phyloP scores from a whole-genome alignment of 2,113 vertebrate species.

The Phainopepla nitens region DNA sequence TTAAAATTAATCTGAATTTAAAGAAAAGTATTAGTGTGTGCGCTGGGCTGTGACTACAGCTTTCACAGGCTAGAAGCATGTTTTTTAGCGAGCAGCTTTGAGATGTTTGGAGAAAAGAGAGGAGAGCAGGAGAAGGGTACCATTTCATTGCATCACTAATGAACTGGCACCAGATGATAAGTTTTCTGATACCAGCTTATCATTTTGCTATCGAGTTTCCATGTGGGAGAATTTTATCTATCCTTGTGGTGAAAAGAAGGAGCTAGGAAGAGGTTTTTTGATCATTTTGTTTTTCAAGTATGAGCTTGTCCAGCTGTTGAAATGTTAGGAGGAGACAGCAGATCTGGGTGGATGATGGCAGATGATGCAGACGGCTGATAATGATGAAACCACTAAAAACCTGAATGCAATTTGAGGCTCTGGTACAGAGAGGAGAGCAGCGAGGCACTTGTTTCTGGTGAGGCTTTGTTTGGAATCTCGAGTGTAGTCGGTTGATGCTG shows the following conservation, averaged over 20 bases:
- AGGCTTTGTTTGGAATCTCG: background rate
- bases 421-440: background rate
- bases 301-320: background rate
- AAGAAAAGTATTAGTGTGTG: background rate
- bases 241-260: background rate
- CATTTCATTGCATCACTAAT: background rate
- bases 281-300: background rate
- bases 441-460: background rate
- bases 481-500: background rate
- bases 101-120: background rate
- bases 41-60: background rate
- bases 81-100: background rate
- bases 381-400: background rate
- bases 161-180: background rate
- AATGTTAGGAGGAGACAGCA: background rate
- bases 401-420: background rate
- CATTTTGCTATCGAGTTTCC: background rate
- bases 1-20: background rate
- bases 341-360: background rate
- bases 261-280: background rate
- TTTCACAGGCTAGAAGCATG: background rate
- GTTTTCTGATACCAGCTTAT: background rate
- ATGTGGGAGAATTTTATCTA: background rate
- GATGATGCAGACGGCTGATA: background rate
- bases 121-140: background rate